Evolutionary conservation across 2,113 vertebrate genomes (phyloP).

Genomic region (Chitala chitala): DNA sequence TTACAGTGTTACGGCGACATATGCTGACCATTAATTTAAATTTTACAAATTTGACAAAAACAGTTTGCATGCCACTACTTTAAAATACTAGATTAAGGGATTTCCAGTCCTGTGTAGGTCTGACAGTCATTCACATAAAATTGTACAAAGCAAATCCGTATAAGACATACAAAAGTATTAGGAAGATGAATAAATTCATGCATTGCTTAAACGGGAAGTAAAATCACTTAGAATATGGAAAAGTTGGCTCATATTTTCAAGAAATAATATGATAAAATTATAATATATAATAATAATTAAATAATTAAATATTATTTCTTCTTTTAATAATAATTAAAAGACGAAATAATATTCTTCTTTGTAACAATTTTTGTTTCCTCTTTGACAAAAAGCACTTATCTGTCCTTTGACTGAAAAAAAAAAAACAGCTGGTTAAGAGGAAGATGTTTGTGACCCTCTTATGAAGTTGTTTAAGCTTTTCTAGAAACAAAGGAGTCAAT

Average conservation of each 20-base stretch:
- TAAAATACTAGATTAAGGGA: too few species aligned
- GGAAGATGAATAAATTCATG: not conserved
- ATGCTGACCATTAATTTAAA: too few species aligned
- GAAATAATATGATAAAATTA: conserved; percentile 8
- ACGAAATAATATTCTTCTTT: not conserved
- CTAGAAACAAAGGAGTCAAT: not conserved
- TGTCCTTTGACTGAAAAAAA: not conserved
- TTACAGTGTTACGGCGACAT: too few species aligned
- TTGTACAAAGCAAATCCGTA: not conserved
- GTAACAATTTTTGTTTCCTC: not conserved
- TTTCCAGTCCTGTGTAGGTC: not conserved
- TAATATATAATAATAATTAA: too few species aligned
- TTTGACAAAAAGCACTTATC: conserved; percentile 1
- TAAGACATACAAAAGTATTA: not conserved
- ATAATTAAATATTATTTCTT: not conserved
- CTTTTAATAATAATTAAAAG: too few species aligned
- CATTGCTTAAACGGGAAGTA: too few species aligned
- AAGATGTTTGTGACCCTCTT: not conserved
- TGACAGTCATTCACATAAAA: not conserved
- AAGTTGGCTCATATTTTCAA: not conserved
- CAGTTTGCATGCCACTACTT: too few species aligned
- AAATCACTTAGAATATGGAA: not conserved
- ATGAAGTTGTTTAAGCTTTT: not conserved
- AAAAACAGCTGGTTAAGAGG: not conserved
- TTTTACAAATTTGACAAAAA: too few species aligned